Conservation (phyloP, 2,888 invertebrate species). For the Erpobdella octoculata region DNA sequence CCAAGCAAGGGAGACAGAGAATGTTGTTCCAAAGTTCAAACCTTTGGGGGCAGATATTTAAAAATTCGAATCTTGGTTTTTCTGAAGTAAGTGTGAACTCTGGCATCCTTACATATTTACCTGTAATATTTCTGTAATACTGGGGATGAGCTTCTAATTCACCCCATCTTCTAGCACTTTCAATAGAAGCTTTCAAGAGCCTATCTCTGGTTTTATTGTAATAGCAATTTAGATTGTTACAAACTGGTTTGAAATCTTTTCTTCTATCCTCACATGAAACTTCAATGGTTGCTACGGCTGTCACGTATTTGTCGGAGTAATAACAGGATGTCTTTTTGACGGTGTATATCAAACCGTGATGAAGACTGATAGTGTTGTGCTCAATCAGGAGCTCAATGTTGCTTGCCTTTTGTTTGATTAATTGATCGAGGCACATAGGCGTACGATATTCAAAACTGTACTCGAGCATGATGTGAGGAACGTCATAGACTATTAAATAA, state of each 20-base stretch:
- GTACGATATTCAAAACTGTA: conserved; percentile 6
- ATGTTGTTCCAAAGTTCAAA: conserved; percentile 4
- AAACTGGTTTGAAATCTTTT: conserved; percentile 1
- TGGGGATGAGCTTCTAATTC: conserved; percentile 15
- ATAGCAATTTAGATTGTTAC: conserved; percentile 21
- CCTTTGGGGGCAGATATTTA: not conserved
- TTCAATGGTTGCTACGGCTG: not conserved
- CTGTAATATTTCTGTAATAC: not conserved
- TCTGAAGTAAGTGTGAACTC: conserved; percentile 9
- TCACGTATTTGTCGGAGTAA: not conserved
- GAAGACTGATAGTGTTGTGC: not conserved
- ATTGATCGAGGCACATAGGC: conserved; percentile 6
- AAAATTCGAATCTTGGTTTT: not conserved
- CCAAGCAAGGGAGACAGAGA: conserved; percentile 26
- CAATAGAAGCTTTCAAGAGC: conserved; percentile 11
- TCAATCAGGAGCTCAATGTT: not conserved
- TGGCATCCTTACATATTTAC: not conserved
- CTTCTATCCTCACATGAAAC: conserved; percentile 19
- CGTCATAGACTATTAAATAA: conserved; percentile 17
- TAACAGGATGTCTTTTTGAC: not conserved
- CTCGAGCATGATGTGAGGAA: conserved; percentile 15
- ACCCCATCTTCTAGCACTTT: conserved; percentile 16
- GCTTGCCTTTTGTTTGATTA: conserved; percentile 9
- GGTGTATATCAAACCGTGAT: conserved; percentile 19
- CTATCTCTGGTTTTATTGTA: not conserved